A percentile compares a stretch with the other conserved stretches of the same genome.
phyloP scores from a whole-genome alignment of 2,888 invertebrate species.

The Xiphydria camelus region DNA sequence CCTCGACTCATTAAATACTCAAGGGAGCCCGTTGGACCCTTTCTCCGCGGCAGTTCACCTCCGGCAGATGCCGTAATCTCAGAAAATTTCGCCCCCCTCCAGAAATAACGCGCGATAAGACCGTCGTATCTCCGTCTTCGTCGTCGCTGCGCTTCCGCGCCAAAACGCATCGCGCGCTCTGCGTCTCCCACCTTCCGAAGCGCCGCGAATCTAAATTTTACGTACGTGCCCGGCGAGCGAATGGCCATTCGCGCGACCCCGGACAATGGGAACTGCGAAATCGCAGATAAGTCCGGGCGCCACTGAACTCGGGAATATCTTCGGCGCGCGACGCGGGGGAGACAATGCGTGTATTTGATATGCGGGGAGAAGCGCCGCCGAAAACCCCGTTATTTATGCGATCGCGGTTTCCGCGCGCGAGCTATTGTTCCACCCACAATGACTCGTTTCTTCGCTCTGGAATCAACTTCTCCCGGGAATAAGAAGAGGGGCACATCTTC shows the following conservation, averaged over 20 bases:
- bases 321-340: conserved; percentile 19
- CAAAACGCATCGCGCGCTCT: not conserved
- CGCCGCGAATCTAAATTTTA: conserved; percentile 32
- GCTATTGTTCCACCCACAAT: conserved; percentile 41
- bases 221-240: conserved; percentile 32
- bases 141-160: too few relatives aligned
- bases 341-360: conserved; percentile 42
- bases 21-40: too few relatives aligned
- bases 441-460: conserved; percentile 24
- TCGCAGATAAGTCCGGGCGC: conserved; percentile 40
- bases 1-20: too few relatives aligned
- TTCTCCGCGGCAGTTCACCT: too few relatives aligned
- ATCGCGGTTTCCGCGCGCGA: conserved; percentile 35
- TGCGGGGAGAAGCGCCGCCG: conserved; percentile 29
- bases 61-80: too few relatives aligned
- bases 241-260: conserved; percentile 17
- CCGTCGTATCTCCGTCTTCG: too few relatives aligned
- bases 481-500: too few relatives aligned
- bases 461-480: too few relatives aligned
- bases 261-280: conserved; percentile 40
- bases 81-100: too few relatives aligned
- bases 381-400: conserved; percentile 44
- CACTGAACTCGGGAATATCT: conserved; percentile 34
- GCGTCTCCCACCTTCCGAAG: not conserved
- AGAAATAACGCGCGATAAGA: too few relatives aligned